Evolutionary conservation across 2,888 invertebrate genomes (phyloP), one percentile per base, ranked within the genome.

Genomic region (Hemistola chrysoprasaria): DNA sequence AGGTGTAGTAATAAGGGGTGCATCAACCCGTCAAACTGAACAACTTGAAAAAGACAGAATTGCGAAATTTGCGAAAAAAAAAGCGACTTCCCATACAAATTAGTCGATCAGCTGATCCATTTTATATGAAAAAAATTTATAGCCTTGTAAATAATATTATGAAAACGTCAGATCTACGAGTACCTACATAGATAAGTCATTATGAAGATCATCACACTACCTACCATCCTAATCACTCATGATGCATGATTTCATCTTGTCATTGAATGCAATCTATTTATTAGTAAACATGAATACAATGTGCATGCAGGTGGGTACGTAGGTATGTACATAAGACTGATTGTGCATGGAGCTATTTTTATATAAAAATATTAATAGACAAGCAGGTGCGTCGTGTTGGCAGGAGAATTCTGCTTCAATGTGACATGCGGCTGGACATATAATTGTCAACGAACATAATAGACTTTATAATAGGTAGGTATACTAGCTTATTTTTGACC

Each of bases 301-400:
- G 40, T 22, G 22, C 8, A 11, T 16, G 9, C 1, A 30, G 11
- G 16, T 20, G 10, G 27, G 31, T 24, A 38, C 26, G 16, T 16
- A 16, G 16, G 16, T 16, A 20, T 8, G 21, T 24, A 40, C 35
- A 25, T 20, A 34, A 35, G 22, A 47, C 46, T 43, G 55, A 61
- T 65, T 58, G 46, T 50, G 43, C 38, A 48, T 46, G 38, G 59
- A 63, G 71, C 71, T 83, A 84, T 84, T 82, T 81, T 78, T 71
- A 73, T 66, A 53, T 62, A 68, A 73, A 80, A 78, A 81, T 88
- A 88, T 88, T 85, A 85, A 85, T 88, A 88, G 85, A 80, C 52
- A 49, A 67, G 61, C 88, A 88, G 87, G 87, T 88, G 86, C 66
- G 71, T 64, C 67, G 71, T 69, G 70, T 84, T 87, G 87, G 87